Evolutionary conservation across 2,113 vertebrate species (phyloP).

Genomic region (Merops nubicus): DNA sequence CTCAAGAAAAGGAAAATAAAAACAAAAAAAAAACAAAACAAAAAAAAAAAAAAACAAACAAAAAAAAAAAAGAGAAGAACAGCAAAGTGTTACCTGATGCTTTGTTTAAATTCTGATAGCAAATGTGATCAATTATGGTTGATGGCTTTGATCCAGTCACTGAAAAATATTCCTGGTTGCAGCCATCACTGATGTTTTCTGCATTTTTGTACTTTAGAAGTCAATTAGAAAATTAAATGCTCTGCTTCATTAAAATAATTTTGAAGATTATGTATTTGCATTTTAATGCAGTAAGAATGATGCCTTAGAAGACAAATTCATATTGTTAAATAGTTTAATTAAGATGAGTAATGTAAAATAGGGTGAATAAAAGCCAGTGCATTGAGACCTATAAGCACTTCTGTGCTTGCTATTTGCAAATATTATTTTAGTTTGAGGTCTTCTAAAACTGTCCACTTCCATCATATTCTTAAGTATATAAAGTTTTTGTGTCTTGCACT

Average conservation of each 20-base stretch:
- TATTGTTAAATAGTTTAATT: constrained; percentile 47
- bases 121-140: background rate
- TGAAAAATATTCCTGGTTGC: constrained; percentile 7
- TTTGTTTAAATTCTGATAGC: background rate
- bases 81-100: fast-evolving
- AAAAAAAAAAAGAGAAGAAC: no score
- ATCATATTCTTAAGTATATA: background rate
- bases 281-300: constrained; percentile 42
- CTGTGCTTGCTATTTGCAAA: background rate
- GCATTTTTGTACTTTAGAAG: constrained; percentile 20
- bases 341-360: constrained; percentile 36
- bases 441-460: background rate
- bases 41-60: background rate
- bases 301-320: constrained; percentile 5
- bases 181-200: background rate
- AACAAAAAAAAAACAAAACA: no score
- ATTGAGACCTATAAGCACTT: background rate
- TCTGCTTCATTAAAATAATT: constrained; percentile 29
- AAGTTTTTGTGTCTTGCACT: background rate
- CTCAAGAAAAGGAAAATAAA: background rate
- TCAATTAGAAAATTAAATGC: constrained; percentile 51
- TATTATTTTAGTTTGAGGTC: constrained; percentile 3
- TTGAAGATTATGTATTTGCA: constrained; percentile 26
- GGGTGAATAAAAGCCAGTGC: background rate
- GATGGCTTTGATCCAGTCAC: background rate